Evolutionary conservation across 2,888 invertebrate species (phyloP).

Genomic region (Hydroisotoma schaefferi): DNA sequence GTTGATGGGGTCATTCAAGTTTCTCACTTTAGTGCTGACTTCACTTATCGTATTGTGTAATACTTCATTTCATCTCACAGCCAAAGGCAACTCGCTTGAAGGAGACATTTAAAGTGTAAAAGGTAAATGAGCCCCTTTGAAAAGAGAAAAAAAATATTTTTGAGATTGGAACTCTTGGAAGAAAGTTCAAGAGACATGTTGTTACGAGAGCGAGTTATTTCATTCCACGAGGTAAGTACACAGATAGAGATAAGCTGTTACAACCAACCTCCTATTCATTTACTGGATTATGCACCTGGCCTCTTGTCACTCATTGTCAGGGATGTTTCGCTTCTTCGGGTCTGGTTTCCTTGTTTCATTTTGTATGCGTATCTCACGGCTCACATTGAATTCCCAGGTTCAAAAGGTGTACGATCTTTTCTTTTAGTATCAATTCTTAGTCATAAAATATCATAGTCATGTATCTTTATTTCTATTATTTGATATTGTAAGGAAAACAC

Average conservation of each 20-base stretch:
- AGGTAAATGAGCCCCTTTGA: background rate
- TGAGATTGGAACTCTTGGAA: constrained; percentile 13
- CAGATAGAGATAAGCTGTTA: constrained; percentile 8
- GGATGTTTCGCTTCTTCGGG: background rate
- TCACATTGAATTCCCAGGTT: background rate
- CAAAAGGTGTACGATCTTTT: no score
- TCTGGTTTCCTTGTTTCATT: no score
- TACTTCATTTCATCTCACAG: background rate
- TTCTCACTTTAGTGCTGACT: constrained; percentile 16
- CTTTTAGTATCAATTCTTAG: no score
- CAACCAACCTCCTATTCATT: background rate
- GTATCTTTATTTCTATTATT: no score
- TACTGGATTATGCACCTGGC: constrained; percentile 1
- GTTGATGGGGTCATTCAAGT: constrained; percentile 21
- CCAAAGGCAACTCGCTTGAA: background rate
- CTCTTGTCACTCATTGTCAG: constrained; percentile 6
- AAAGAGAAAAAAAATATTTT: background rate
- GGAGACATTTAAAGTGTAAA: constrained; percentile 4
- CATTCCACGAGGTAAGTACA: background rate
- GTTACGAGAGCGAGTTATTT: constrained; percentile 6
- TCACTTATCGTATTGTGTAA: constrained; percentile 7
- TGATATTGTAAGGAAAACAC: no score
- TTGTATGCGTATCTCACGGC: background rate
- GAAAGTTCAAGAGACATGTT: constrained; percentile 25
- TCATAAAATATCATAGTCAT: no score